These are phyloP conservation scores for Dysmachus trigonus DNA, from an alignment of 2,888 invertebrate species.

Conservation along the genomic window DNA sequence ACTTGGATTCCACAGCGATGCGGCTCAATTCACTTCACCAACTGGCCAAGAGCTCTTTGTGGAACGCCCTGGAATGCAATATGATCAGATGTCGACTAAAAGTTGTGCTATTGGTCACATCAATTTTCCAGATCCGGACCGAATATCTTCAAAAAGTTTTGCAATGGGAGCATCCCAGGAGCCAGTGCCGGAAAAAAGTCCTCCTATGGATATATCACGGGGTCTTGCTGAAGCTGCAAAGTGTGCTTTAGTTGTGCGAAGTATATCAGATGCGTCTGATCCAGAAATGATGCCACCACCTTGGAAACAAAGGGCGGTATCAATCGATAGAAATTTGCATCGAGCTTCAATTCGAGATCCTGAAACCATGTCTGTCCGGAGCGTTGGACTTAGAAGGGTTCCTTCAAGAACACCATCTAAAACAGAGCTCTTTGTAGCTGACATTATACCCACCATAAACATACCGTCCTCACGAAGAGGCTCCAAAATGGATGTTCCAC, in stretches of 20 bases:
- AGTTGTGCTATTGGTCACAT: constrained; percentile 55
- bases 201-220: constrained; percentile 55
- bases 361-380: constrained; percentile 60
- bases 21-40: not conserved
- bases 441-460: constrained; percentile 57
- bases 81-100: constrained; percentile 57
- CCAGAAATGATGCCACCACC: constrained; percentile 54
- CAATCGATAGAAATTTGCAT: constrained; percentile 58
- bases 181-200: constrained; percentile 41
- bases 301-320: constrained; percentile 56
- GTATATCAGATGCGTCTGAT: constrained; percentile 59
- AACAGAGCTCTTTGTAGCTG: constrained; percentile 61
- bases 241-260: constrained; percentile 59
- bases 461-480: constrained; percentile 30
- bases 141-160: constrained; percentile 54
- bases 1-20: constrained; percentile 56
- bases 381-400: constrained; percentile 60
- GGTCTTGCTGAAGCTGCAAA: constrained; percentile 56
- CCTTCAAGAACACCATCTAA: constrained; percentile 59
- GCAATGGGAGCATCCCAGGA: constrained; percentile 52
- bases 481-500: constrained; percentile 44
- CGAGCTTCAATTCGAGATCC: constrained; percentile 56
- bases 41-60: constrained; percentile 61
- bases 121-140: constrained; percentile 52
- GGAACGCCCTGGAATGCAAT: constrained; percentile 51